Conservation (phyloP, 2,113 vertebrate genomes). For the Rhinolophus sinicus region DNA sequence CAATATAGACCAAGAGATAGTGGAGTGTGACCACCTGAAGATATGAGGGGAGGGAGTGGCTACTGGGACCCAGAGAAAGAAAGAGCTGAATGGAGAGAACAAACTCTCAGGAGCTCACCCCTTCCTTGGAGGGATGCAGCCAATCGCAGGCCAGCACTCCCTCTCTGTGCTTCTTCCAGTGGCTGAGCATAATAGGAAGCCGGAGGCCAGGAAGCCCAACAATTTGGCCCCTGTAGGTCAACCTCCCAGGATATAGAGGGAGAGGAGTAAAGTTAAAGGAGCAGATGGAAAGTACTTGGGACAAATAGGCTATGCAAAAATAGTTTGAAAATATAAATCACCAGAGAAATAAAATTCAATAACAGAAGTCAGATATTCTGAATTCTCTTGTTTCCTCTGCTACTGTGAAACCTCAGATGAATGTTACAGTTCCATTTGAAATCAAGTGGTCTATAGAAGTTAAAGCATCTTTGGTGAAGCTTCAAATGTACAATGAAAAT, state of each 20-base stretch:
- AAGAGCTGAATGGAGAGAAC: neutral
- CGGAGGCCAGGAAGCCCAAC: neutral
- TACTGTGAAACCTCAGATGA: neutral
- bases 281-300: neutral
- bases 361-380: neutral
- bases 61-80: neutral
- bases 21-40: neutral
- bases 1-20: neutral
- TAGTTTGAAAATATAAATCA: neutral
- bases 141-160: rapidly evolving
- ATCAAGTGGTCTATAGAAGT: neutral
- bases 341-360: neutral
- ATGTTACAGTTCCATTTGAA: neutral
- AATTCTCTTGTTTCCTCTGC: neutral
- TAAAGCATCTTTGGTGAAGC: neutral
- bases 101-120: neutral
- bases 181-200: neutral
- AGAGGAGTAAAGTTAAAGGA: neutral
- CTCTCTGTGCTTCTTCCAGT: neutral
- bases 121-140: neutral
- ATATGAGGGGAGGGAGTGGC: rapidly evolving
- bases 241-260: neutral
- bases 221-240: rapidly evolving
- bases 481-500: neutral
- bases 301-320: neutral